Evolutionary conservation across 2,888 invertebrate genomes (phyloP).

Genomic region (Priocnemis perturbator): DNA sequence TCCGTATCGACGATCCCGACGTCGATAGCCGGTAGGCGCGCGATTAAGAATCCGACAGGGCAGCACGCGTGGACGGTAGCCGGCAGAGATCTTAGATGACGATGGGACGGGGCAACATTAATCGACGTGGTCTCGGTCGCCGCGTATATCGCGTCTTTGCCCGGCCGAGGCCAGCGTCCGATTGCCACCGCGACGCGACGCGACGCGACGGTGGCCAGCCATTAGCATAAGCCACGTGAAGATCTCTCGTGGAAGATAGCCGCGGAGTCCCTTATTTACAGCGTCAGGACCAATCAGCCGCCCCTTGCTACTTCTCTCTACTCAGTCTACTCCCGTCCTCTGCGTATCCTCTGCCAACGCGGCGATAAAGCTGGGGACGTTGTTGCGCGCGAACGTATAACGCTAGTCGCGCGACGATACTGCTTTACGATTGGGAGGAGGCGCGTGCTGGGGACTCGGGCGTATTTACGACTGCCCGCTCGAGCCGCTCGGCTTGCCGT

Average conservation of each 20-base stretch:
- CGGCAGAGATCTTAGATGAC: constrained; percentile 1
- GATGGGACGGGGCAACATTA: constrained; percentile 1
- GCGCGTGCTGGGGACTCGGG: no score
- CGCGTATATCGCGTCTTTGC: constrained; percentile 9
- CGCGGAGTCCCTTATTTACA: constrained; percentile 46
- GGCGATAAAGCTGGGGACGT: no score
- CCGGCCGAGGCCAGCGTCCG: no score
- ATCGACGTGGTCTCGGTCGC: neutral
- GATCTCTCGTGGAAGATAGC: constrained; percentile 46
- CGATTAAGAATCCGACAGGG: neutral
- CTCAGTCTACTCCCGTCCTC: no score
- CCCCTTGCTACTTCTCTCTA: no score
- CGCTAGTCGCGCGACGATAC: no score
- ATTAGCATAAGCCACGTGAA: constrained; percentile 53
- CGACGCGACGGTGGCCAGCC: constrained; percentile 39
- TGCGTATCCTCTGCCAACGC: no score
- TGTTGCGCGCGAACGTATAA: no score
- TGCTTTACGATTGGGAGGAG: no score
- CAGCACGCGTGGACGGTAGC: neutral
- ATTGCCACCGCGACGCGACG: constrained; percentile 21
- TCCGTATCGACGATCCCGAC: neutral
- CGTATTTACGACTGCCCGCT: no score
- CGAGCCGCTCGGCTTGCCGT: no score
- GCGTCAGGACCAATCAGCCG: constrained; percentile 42
- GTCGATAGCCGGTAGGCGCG: constrained; percentile 3